These are phyloP conservation scores for Podotricha telesiphe DNA, from an alignment of 2,888 invertebrate genomes.

Conservation along the genomic window DNA sequence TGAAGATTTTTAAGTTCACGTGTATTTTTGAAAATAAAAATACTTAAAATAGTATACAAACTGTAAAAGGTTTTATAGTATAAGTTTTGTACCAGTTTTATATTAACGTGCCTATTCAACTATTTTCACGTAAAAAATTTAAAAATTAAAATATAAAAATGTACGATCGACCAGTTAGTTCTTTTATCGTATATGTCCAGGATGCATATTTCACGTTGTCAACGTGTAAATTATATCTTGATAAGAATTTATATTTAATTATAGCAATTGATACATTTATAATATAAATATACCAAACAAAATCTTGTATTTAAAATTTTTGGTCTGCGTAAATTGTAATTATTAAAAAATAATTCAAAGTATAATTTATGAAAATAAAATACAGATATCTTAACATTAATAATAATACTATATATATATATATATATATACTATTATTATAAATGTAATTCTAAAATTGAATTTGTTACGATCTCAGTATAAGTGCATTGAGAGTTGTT, in stretches of 20 bases:
- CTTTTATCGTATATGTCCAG: conserved; percentile 6
- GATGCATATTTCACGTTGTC: neutral
- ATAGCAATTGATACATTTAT: no score
- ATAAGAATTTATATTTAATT: neutral
- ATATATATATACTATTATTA: no score
- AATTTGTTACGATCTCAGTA: no score
- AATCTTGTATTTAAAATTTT: no score
- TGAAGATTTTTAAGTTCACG: neutral
- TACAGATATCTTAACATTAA: no score
- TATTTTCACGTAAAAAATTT: conserved; percentile 17
- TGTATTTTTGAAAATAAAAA: neutral
- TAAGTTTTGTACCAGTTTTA: conserved; percentile 4
- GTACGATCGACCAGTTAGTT: neutral
- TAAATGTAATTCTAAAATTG: no score
- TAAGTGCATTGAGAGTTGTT: no score
- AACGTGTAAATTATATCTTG: neutral
- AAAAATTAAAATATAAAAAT: conserved; percentile 13
- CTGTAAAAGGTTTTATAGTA: neutral
- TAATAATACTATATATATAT: no score
- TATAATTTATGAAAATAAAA: no score
- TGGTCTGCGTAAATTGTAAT: no score
- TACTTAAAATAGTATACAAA: neutral
- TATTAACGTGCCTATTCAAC: conserved; percentile 6
- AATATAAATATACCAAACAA: no score
- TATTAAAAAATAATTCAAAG: no score